phyloP scores from a whole-genome alignment of 1,140 invertebrate genomes.

The Zelostemma sp. region DNA sequence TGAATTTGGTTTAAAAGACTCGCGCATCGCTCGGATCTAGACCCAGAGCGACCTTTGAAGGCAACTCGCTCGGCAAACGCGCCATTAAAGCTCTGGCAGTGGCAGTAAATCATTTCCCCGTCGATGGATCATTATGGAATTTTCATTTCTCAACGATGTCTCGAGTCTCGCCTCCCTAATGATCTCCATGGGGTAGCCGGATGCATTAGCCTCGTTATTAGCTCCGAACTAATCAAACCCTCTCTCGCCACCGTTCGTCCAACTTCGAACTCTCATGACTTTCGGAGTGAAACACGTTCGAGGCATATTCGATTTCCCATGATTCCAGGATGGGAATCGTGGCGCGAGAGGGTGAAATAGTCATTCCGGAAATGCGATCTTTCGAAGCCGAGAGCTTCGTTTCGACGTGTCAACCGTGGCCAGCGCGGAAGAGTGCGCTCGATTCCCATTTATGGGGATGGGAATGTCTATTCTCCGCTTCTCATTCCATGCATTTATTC shows the following conservation, averaged over 20 bases:
- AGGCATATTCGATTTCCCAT: too few species aligned
- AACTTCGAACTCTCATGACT: too few species aligned
- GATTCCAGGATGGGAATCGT: too few species aligned
- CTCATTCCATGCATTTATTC: constrained; percentile 46
- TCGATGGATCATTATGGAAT: constrained; percentile 39
- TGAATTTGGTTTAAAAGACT: too few species aligned
- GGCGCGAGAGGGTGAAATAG: too few species aligned
- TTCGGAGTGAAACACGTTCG: too few species aligned
- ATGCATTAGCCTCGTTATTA: constrained; percentile 9
- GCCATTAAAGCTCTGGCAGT: constrained; percentile 27
- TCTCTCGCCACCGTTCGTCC: not conserved
- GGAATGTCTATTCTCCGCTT: constrained; percentile 43
- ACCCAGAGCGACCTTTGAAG: constrained; percentile 26
- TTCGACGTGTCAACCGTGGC: constrained; percentile 42
- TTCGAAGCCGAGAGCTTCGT: constrained; percentile 43
- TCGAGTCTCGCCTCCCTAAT: constrained; percentile 39
- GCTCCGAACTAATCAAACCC: constrained; percentile 2
- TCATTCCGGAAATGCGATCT: constrained; percentile 47
- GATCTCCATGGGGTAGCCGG: constrained; percentile 4
- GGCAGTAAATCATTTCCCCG: constrained; percentile 42
- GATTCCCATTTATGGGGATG: constrained; percentile 45
- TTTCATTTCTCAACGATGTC: constrained; percentile 36
- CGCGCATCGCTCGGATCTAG: not conserved
- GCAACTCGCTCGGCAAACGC: constrained; percentile 2
- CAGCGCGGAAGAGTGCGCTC: constrained; percentile 37